A percentile compares a stretch with the other conserved stretches of the same genome.
Conservation (phyloP, 2,797 vertebrate genomes). For the Masticophis lateralis region DNA sequence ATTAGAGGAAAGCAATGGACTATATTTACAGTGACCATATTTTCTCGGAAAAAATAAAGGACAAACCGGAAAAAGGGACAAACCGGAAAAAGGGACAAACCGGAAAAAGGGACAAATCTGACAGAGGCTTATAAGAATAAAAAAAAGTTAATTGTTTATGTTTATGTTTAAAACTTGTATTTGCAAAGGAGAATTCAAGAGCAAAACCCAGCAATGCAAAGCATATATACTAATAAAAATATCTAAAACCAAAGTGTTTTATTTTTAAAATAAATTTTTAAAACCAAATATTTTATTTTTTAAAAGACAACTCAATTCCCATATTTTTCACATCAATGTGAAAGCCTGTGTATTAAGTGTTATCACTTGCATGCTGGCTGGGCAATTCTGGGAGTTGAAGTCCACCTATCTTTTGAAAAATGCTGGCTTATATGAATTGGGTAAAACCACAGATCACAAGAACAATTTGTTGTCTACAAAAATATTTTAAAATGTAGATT, state of each 20-base stretch:
- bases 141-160: not conserved
- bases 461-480: not conserved
- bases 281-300: not conserved
- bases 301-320: not conserved
- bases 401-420: not conserved
- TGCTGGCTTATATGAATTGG: not conserved
- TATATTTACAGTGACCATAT: not conserved
- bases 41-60: not conserved
- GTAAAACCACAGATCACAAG: not conserved
- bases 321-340: not conserved
- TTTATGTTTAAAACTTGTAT: not conserved
- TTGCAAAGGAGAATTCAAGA: not conserved
- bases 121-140: not conserved
- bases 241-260: not conserved
- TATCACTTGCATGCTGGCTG: not conserved
- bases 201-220: not conserved
- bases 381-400: not conserved
- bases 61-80: not conserved
- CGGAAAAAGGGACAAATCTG: not conserved
- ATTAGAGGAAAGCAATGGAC: not conserved
- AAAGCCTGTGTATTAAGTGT: not conserved
- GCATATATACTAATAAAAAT: not conserved
- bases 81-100: not conserved
- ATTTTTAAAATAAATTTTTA: not conserved
- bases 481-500: not conserved